phyloP scores from a whole-genome alignment of 2,797 vertebrate genomes.

The Mormyrus proboscirostris region DNA sequence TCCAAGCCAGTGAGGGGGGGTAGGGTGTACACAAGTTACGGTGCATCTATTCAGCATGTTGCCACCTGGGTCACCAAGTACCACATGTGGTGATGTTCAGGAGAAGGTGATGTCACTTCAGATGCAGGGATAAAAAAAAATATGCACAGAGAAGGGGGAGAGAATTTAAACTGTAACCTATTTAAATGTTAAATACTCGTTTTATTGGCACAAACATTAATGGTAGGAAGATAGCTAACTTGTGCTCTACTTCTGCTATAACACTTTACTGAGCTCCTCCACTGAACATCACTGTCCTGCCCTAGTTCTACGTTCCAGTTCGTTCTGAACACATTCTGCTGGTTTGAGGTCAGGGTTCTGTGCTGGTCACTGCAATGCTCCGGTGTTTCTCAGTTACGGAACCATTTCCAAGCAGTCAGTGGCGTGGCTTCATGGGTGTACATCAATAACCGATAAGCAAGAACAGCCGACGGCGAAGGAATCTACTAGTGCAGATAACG shows the following conservation, averaged over 20 bases:
- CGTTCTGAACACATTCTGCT: background rate
- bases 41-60: background rate
- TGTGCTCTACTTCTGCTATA: background rate
- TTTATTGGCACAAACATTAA: background rate
- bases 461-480: background rate
- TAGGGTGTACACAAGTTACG: background rate
- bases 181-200: background rate
- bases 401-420: background rate
- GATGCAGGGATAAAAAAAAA: background rate
- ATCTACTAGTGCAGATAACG: background rate
- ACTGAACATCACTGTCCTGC: background rate
- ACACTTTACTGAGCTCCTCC: background rate
- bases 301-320: background rate
- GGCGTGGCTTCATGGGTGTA: background rate
- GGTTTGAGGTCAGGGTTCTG: conserved; percentile 1
- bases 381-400: background rate
- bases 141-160: background rate
- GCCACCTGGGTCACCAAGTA: background rate
- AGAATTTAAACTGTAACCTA: background rate
- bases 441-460: background rate
- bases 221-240: background rate
- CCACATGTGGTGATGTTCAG: background rate
- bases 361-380: background rate
- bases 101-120: background rate
- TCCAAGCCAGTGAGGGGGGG: background rate